phyloP scores from a whole-genome alignment of 2,113 vertebrate genomes.

The Python bivittatus region DNA sequence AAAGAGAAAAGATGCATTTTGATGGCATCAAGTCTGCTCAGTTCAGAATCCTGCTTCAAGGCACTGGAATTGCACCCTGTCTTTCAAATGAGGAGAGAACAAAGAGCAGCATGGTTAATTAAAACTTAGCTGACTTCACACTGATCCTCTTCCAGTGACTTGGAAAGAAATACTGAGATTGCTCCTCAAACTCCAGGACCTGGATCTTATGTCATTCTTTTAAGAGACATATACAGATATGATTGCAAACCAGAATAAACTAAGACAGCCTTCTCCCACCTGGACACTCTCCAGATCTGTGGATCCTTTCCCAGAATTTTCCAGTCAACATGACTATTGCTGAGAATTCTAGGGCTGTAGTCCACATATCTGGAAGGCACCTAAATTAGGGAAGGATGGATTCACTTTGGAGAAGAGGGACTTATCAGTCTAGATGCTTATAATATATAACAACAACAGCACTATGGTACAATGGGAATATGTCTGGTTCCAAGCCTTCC shows the following conservation, averaged over 20 bases:
- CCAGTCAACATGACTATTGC: background rate
- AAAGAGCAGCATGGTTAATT: background rate
- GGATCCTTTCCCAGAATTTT: background rate
- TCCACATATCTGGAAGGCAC: background rate
- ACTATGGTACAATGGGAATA: background rate
- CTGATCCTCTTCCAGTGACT: background rate
- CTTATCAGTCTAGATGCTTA: background rate
- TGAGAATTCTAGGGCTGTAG: background rate
- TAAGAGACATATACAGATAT: background rate
- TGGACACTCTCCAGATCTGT: background rate
- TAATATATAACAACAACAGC: background rate
- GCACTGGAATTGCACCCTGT: background rate
- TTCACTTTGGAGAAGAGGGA: background rate
- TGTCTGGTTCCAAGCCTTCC: background rate
- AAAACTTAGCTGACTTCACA: background rate
- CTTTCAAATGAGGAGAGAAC: background rate
- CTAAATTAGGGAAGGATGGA: background rate
- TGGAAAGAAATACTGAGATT: background rate
- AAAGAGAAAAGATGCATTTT: slow-evolving; percentile 18
- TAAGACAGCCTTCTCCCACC: no score
- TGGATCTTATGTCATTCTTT: no score
- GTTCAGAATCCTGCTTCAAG: slow-evolving; percentile 23
- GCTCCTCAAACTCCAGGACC: background rate
- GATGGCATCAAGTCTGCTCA: slow-evolving; percentile 55
- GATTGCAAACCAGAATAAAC: background rate